phyloP scores from a whole-genome alignment of 30 jellyfish, hydroid and myxozoan genomes.

The Pelagia noctiluca region DNA sequence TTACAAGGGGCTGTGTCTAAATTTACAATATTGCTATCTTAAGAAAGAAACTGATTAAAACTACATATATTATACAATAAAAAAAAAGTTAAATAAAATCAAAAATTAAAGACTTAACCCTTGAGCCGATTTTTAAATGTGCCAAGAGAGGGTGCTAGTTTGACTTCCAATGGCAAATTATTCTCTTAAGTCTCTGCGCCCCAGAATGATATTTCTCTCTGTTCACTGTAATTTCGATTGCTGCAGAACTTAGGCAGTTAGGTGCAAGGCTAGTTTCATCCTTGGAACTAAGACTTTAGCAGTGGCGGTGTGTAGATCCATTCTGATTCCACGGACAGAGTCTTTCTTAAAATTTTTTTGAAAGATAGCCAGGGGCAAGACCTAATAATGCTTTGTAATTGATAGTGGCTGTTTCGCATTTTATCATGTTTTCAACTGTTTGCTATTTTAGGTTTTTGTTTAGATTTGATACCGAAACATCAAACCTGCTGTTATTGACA shows the following conservation, averaged over 20 bases:
- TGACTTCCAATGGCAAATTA: constrained; percentile 9
- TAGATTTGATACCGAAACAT: constrained; percentile 8
- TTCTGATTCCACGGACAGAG: constrained; percentile 11
- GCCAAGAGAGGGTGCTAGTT: constrained; percentile 15
- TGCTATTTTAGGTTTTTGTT: constrained; percentile 5
- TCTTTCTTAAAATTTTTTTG: constrained; percentile 4
- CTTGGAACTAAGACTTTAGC: constrained; percentile 16
- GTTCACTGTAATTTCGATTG: not conserved
- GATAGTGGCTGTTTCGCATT: constrained; percentile 31
- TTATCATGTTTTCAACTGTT: constrained; percentile 9
- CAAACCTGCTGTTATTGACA: constrained; percentile 3
- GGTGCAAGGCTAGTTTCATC: too few relatives aligned
- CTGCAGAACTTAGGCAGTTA: too few relatives aligned
- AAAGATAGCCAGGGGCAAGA: constrained; percentile 24
- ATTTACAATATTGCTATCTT: too few relatives aligned
- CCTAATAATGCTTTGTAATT: constrained; percentile 16
- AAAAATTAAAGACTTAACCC: too few relatives aligned
- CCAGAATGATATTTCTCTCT: not conserved
- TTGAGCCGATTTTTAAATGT: constrained; percentile 9
- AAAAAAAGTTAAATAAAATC: too few relatives aligned
- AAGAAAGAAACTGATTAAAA: too few relatives aligned
- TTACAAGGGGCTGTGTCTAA: too few relatives aligned
- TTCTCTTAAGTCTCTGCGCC: not conserved
- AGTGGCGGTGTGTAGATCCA: constrained; percentile 20
- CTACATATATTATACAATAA: too few relatives aligned